These are phyloP conservation scores for Plutella xylostella DNA, from an alignment of 2,888 invertebrate genomes.

Conservation along the genomic window DNA sequence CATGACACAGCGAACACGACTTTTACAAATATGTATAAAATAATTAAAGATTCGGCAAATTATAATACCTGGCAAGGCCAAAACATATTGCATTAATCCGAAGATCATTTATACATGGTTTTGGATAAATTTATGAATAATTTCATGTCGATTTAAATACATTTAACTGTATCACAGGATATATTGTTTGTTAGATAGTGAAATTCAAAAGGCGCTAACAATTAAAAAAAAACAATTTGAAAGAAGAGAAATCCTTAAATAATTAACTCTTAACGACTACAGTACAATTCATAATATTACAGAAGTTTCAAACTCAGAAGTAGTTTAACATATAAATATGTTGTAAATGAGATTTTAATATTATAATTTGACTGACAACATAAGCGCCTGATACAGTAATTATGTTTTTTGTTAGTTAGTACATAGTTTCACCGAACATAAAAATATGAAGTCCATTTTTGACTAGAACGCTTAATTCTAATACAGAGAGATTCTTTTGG, in stretches of 20 bases:
- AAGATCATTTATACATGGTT: no score
- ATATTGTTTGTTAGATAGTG: neutral
- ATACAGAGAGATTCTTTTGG: constrained; percentile 66
- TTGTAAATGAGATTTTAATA: neutral
- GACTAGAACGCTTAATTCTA: constrained; percentile 66
- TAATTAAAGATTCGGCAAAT: constrained; percentile 34
- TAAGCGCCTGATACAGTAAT: constrained; percentile 16
- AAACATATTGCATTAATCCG: constrained; percentile 23
- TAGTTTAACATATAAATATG: neutral
- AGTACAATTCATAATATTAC: no score
- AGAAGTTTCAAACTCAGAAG: no score
- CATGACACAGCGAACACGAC: constrained; percentile 45
- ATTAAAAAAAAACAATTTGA: no score
- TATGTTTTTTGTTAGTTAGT: constrained; percentile 19
- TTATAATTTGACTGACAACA: neutral
- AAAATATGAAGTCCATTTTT: constrained; percentile 45
- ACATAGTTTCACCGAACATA: constrained; percentile 22
- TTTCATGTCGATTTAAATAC: no score
- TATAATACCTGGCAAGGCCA: constrained; percentile 59
- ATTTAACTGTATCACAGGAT: constrained; percentile 8
- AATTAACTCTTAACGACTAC: no score
- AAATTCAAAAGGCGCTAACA: no score
- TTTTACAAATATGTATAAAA: constrained; percentile 32
- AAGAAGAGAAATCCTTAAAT: no score
- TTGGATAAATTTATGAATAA: no score